These are phyloP conservation scores for Hecatera dysodea DNA, from an alignment of 2,888 invertebrate genomes.

Conservation along the genomic window DNA sequence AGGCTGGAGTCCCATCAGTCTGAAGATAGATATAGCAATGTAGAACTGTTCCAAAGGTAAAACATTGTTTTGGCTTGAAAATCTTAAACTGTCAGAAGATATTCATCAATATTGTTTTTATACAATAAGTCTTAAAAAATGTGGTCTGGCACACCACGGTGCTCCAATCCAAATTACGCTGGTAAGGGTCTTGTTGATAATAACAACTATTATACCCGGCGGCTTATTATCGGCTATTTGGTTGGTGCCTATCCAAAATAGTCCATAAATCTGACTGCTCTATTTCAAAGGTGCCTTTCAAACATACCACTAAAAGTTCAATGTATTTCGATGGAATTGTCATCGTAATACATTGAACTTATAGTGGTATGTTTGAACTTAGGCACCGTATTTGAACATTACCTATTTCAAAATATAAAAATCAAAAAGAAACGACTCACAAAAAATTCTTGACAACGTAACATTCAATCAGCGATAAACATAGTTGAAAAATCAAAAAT, in stretches of 20 bases:
- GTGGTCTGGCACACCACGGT: no score
- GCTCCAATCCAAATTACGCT: no score
- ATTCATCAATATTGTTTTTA: not conserved
- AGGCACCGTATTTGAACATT: not conserved
- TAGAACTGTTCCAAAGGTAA: not conserved
- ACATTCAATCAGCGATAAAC: not conserved
- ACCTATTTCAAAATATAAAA: not conserved
- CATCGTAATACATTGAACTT: slow-evolving; percentile 3
- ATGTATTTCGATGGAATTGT: no score
- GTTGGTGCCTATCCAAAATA: not conserved
- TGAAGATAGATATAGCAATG: not conserved
- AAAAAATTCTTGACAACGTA: not conserved
- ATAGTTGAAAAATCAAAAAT: not conserved
- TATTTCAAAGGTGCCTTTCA: slow-evolving; percentile 2
- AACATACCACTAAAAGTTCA: no score
- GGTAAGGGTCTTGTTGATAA: slow-evolving; percentile 1
- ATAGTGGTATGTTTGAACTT: not conserved
- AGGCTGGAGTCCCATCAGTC: not conserved
- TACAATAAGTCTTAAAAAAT: no score
- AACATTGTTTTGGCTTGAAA: not conserved
- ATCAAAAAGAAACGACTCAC: not conserved
- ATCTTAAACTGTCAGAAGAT: not conserved
- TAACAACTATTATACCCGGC: no score
- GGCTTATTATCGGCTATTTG: not conserved
- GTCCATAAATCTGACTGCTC: slow-evolving; percentile 19